A percentile compares a stretch with the other conserved stretches of the same genome.
Evolutionary conservation across 2,113 vertebrate species (phyloP).

Genomic region (Athene cunicularia): DNA sequence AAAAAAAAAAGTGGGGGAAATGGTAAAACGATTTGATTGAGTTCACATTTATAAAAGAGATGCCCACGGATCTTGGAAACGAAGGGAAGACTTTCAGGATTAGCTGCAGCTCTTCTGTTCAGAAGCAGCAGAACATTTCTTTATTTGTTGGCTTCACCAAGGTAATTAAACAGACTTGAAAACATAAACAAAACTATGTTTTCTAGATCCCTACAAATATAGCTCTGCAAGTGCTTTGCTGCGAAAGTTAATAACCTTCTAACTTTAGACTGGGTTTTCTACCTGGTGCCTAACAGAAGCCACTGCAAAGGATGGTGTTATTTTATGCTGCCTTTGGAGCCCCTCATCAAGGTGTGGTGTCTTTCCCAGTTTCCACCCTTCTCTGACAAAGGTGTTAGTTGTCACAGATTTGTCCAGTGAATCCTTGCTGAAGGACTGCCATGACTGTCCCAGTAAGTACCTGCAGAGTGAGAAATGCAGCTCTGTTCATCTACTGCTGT

Average conservation of each 20-base stretch:
- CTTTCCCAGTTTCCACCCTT: not conserved
- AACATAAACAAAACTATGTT: conserved; percentile 63
- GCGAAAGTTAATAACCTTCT: not conserved
- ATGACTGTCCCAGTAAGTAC: not conserved
- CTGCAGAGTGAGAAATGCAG: not conserved
- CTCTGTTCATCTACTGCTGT: not conserved
- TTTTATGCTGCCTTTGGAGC: not conserved
- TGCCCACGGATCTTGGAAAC: not conserved
- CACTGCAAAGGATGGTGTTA: not conserved
- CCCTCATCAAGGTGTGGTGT: not conserved
- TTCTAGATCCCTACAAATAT: conserved; percentile 28
- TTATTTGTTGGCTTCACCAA: conserved; percentile 32
- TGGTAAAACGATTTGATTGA: conserved; percentile 36
- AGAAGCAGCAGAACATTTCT: not conserved
- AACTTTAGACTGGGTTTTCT: not conserved
- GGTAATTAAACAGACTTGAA: conserved; percentile 55
- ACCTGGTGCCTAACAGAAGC: not conserved
- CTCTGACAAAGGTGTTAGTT: not conserved
- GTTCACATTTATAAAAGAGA: conserved; percentile 20
- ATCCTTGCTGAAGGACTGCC: not conserved
- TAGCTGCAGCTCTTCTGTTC: conserved; percentile 5
- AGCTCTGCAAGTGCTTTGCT: not conserved
- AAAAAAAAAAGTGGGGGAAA: not conserved
- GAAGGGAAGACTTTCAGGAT: not conserved
- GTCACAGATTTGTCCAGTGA: not conserved